Percentiles rank a stretch among this genome's conserved stretches.
These are phyloP conservation scores for Solenopsis fugax DNA, from an alignment of 1,140 invertebrate genomes.

Conservation along the genomic window DNA sequence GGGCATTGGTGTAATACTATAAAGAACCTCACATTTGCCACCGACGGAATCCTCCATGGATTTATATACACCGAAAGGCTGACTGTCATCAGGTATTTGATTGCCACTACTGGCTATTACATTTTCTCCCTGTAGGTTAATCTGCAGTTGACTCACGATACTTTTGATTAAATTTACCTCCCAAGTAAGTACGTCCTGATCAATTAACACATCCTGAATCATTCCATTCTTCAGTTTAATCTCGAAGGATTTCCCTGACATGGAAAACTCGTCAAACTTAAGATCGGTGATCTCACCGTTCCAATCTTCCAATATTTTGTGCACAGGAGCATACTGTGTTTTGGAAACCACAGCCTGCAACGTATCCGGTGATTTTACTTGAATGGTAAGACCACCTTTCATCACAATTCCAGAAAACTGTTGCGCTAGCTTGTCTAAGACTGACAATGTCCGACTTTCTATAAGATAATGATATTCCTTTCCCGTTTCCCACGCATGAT, in stretches of 20 bases:
- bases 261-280: conserved; percentile 85
- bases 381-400: conserved; percentile 86
- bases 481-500: conserved; percentile 87
- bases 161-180: conserved; percentile 90
- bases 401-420: conserved; percentile 75
- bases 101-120: conserved; percentile 81
- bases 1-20: conserved; percentile 88
- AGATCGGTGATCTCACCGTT: conserved; percentile 79
- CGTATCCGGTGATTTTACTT: conserved; percentile 84
- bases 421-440: conserved; percentile 86
- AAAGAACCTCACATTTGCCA: conserved; percentile 90
- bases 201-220: conserved; percentile 87
- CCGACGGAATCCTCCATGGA: conserved; percentile 90
- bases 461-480: conserved; percentile 89
- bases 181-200: conserved; percentile 86
- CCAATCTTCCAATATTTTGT: conserved; percentile 81
- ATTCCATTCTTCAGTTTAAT: conserved; percentile 88
- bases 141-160: conserved; percentile 89
- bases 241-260: conserved; percentile 88
- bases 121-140: conserved; percentile 87
- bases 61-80: conserved; percentile 87
- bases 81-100: conserved; percentile 84
- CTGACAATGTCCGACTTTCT: conserved; percentile 87
- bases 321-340: conserved; percentile 87
- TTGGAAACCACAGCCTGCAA: conserved; percentile 87